Percentiles rank a stretch among this genome's conserved stretches.
phyloP scores from a whole-genome alignment of 1,140 invertebrate species.

The Drosophila biarmipes region DNA sequence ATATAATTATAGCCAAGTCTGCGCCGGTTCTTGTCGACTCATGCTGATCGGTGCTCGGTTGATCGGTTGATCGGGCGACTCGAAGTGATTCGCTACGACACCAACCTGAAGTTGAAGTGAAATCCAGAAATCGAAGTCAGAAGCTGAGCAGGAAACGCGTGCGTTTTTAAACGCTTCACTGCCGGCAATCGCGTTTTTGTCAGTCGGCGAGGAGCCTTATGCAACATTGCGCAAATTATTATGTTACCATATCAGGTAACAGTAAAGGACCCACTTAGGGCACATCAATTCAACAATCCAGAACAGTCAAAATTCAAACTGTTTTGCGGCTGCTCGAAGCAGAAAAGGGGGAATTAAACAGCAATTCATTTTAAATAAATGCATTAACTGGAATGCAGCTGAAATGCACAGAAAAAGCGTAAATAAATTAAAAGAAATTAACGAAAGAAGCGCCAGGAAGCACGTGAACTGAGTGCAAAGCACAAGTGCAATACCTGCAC shows the following conservation, averaged over 20 bases:
- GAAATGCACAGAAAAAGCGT: not conserved
- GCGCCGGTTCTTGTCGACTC: constrained; percentile 48
- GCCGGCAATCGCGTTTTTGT: constrained; percentile 10
- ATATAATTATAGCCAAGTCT: constrained; percentile 48
- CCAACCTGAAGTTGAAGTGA: not conserved
- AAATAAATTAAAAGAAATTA: not conserved
- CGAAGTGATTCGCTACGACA: not conserved
- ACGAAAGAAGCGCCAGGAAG: not conserved
- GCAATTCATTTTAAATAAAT: not conserved
- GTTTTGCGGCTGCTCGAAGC: too few relatives aligned
- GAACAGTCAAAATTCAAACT: not conserved
- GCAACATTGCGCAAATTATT: not conserved
- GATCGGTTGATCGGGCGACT: not conserved
- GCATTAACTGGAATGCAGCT: not conserved
- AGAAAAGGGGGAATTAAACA: not conserved
- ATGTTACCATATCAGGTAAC: not conserved
- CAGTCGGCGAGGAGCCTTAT: not conserved
- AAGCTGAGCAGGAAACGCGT: constrained; percentile 13
- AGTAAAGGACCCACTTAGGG: too few relatives aligned
- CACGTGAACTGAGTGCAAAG: not conserved
- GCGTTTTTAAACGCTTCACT: constrained; percentile 17
- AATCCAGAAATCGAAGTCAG: not conserved
- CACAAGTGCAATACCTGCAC: not conserved
- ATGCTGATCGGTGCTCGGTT: constrained; percentile 41
- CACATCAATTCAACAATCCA: not conserved